Evolutionary conservation across 2,888 invertebrate species (phyloP).

Genomic region (Rotaria sp.): DNA sequence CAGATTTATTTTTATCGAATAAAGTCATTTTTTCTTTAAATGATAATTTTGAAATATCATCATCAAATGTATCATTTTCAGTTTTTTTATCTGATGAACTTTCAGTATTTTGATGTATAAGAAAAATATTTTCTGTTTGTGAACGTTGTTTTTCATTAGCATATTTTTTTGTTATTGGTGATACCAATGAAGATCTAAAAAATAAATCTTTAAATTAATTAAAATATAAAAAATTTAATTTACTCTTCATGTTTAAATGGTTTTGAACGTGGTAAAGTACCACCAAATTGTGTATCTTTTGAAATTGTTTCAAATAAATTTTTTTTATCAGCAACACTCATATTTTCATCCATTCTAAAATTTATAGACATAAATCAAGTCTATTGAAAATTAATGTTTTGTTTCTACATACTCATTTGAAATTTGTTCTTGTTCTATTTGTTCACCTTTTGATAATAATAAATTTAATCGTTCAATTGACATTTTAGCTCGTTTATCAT

Average conservation of each 20-base stretch:
- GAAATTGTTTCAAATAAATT: background rate
- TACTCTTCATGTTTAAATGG: background rate
- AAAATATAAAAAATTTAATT: background rate
- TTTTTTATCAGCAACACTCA: background rate
- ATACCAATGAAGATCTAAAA: background rate
- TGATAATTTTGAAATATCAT: slow-evolving; percentile 27
- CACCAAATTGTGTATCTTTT: background rate
- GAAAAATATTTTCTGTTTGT: background rate
- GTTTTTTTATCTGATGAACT: background rate
- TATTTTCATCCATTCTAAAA: background rate
- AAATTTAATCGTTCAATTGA: slow-evolving; percentile 7
- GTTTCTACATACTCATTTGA: background rate
- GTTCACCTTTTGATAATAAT: slow-evolving; percentile 1
- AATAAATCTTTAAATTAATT: too few relatives aligned
- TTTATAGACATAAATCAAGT: too few relatives aligned
- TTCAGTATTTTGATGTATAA: too few relatives aligned
- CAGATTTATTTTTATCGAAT: background rate
- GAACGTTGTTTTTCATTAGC: background rate
- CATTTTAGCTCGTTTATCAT: background rate
- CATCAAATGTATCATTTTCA: background rate
- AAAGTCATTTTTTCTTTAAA: slow-evolving; percentile 24
- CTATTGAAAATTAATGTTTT: too few relatives aligned
- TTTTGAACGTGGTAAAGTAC: slow-evolving; percentile 3
- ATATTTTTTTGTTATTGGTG: background rate
- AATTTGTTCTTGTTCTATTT: background rate